phyloP scores from a whole-genome alignment of 2,888 invertebrate species.

The Xylota segnis region DNA sequence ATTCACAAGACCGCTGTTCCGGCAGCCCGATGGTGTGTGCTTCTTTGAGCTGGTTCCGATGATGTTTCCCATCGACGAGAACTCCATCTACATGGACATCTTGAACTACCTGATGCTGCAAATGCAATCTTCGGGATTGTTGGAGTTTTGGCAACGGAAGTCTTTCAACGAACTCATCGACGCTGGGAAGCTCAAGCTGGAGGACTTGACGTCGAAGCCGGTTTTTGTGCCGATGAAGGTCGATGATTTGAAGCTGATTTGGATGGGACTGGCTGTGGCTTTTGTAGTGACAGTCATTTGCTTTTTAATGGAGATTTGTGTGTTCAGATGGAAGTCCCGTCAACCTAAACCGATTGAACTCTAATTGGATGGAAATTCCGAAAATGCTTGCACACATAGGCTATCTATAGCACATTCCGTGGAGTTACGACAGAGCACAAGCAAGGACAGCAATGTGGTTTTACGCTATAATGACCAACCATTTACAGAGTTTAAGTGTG shows the following conservation, averaged over 20 bases:
- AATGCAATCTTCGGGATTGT: constrained; percentile 78
- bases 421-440: constrained; percentile 26
- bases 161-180: constrained; percentile 79
- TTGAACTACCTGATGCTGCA: constrained; percentile 79
- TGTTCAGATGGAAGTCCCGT: constrained; percentile 16
- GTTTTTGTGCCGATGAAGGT: constrained; percentile 79
- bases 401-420: constrained; percentile 30
- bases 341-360: not conserved
- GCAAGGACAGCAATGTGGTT: not conserved
- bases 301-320: constrained; percentile 66
- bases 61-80: constrained; percentile 80
- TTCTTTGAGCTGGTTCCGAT: constrained; percentile 79
- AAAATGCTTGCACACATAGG: constrained; percentile 10
- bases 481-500: too few species aligned
- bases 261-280: constrained; percentile 79
- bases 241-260: constrained; percentile 79
- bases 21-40: constrained; percentile 79
- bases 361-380: constrained; percentile 38
- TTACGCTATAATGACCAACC: too few species aligned
- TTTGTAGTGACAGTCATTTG: constrained; percentile 71
- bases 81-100: constrained; percentile 79
- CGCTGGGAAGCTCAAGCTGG: constrained; percentile 77
- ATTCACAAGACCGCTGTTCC: constrained; percentile 80
- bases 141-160: constrained; percentile 77
- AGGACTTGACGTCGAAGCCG: constrained; percentile 77